Base-by-base conservation (phyloP, 1,140 invertebrate species). In the Drosophila novamexicana region DNA sequence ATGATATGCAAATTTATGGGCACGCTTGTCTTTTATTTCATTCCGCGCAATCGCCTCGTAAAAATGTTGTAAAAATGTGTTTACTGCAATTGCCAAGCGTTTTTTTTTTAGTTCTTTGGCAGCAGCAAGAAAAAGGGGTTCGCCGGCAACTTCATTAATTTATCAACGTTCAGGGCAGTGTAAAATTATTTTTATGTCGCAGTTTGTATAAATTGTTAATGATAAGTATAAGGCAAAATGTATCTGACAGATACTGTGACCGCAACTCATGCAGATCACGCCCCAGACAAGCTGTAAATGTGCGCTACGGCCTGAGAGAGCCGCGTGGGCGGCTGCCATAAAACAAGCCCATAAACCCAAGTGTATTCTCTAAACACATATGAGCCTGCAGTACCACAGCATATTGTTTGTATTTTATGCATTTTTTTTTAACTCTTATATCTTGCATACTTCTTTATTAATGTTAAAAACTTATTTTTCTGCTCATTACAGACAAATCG, bases 401-500 rank as follows among this genome's bases (percentile, higher is more conserved):
- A 47, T 58, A 47, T 62, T 65, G 39, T 56, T 59, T 5, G 7
- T 47, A 16, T 59, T 49, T 49, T 29, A 49, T 29, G 47, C 10
- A 29, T 10, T 18, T 49, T 14, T 14, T 49, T 54, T 58, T 40
- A 63, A 62, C 22, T 29, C 3, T 29, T 29, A 29, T 29, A 29
- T 29, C 5, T 29, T 29, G 22, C 22, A 5, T 29, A 29, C 22
- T 22, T 22, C 22, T 63, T 7, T n/a, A 32, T 42, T 45, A 16
- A 16, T 12, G 29, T 9, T 59, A 40, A 58, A 59, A 37, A 42
- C 37, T 49, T 22, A 37, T 45, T 34, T 12, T 61, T 40, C 53
- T 47, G 36, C 54, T 62, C 10, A 57, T 95, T 94, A 45, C 93
- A 95, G 95, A 93, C 93, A 95, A 86, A 94, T 94, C 75, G 94